These are phyloP conservation scores for Esox masquinongy DNA, from an alignment of 2,797 vertebrate species.

Conservation along the genomic window DNA sequence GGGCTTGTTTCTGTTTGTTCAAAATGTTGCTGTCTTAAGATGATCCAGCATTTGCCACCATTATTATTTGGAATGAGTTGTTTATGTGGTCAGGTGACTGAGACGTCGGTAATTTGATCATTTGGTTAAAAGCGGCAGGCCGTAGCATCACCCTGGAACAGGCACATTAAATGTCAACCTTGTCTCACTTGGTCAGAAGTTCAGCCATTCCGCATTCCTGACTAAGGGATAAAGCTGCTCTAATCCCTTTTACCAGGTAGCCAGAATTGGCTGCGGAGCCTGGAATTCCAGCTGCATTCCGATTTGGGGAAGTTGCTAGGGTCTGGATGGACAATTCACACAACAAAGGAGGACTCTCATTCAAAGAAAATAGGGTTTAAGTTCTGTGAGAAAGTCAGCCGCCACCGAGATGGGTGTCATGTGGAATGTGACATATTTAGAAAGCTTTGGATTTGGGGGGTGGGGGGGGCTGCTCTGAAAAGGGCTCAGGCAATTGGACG, in stretches of 20 bases:
- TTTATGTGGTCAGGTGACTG: slow-evolving; percentile 24
- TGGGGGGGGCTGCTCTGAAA: slow-evolving; percentile 32
- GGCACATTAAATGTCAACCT: slow-evolving; percentile 66
- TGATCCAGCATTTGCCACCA: slow-evolving; percentile 26
- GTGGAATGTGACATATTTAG: slow-evolving; percentile 67
- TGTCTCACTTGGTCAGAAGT: slow-evolving; percentile 76
- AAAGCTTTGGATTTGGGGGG: slow-evolving; percentile 48
- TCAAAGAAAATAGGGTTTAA: slow-evolving; percentile 74
- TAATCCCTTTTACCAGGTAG: slow-evolving; percentile 90
- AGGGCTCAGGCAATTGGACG: slow-evolving; percentile 6
- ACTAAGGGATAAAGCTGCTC: slow-evolving; percentile 82
- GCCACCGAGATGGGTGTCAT: slow-evolving; percentile 63
- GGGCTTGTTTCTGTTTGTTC: slow-evolving; percentile 7
- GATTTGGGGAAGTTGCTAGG: slow-evolving; percentile 81
- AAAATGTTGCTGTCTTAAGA: not conserved
- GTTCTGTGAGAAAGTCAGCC: slow-evolving; percentile 75
- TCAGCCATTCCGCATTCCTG: slow-evolving; percentile 86
- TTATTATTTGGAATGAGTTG: slow-evolving; percentile 16
- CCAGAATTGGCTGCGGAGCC: slow-evolving; percentile 76
- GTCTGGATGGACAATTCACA: slow-evolving; percentile 69
- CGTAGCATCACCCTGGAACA: slow-evolving; percentile 56
- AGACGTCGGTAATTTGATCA: slow-evolving; percentile 24
- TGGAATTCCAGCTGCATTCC: slow-evolving; percentile 85
- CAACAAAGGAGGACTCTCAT: slow-evolving; percentile 73
- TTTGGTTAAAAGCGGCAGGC: slow-evolving; percentile 34